phyloP scores from a whole-genome alignment of 2,113 vertebrate species.

The Hydrolagus affinis region DNA sequence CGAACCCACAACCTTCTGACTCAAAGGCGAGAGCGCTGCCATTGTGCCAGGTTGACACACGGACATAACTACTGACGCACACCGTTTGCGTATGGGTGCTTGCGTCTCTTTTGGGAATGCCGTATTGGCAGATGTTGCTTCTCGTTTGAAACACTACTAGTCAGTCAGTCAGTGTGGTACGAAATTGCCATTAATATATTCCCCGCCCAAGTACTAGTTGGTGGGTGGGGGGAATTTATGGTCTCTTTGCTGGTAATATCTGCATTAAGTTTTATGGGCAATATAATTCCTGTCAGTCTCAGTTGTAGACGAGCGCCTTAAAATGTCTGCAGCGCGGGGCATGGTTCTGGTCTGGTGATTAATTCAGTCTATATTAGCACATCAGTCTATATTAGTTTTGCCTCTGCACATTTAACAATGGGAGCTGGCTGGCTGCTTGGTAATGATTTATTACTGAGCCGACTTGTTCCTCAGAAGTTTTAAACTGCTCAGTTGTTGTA shows the following conservation, averaged over 20 bases:
- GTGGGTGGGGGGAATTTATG: background rate
- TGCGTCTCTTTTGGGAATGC: too few species aligned
- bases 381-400: constrained; percentile 7
- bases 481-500: background rate
- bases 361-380: background rate
- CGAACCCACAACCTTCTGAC: background rate
- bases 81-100: too few species aligned
- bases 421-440: background rate
- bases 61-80: too few species aligned
- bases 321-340: background rate
- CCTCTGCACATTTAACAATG: background rate
- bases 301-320: background rate
- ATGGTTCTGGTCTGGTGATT: background rate
- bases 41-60: background rate
- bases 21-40: background rate
- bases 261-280: background rate
- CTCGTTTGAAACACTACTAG: too few species aligned
- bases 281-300: background rate
- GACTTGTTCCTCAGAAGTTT: background rate
- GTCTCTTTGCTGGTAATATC: background rate
- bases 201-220: background rate
- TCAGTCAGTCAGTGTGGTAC: too few species aligned
- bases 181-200: background rate
- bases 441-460: background rate
- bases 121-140: too few species aligned